Base-by-base conservation (phyloP, 30 jellyfish, hydroid and myxozoan genomes). In the Catostylus mosaicus region DNA sequence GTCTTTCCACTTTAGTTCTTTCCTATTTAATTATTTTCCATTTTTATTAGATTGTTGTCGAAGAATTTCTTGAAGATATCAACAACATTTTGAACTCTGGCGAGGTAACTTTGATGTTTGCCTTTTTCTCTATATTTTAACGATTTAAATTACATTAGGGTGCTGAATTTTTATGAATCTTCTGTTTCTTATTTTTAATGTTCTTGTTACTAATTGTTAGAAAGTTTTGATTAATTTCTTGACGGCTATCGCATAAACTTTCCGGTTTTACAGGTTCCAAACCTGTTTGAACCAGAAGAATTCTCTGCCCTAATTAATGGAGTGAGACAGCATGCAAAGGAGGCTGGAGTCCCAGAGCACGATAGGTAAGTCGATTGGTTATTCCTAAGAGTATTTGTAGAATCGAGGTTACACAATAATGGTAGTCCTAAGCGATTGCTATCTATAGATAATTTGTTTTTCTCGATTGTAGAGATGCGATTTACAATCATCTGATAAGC, bases 251-350 rank as follows among this genome's bases (percentile, higher is more conserved):
- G 67, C 26, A 8, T 52, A 16, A 1, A 16, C 22, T 57, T 56
- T 23, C 19, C 40, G 38, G 20, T 40, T 22, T 48, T 30, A 7
- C 46, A 92, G 98, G 98, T 92, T 12, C 98, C 98, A 33, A 92
- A 92, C 77, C 70, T 92, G 46, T 92, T 92, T 56, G 98, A 92
- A 63, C 90, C 98, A 46, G 98, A 92, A 35, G 98, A 92, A 77
- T 92, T 73, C 60, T 95, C 88, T 32, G 85, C 86, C 23, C 30
- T 92, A 70, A 87, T 92, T 0, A 92, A 88, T 65, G 98, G 95
- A 2, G 87, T 95, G 22, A 82, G 98, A 45, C 97, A 97, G 16
- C 97, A 86, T 87, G 98, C 98, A 8, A 92, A 92, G 68, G 98
- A 92, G 81, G 97, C 97, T 82, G 96, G 96, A 0, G 92, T 92